phyloP scores from a whole-genome alignment of 2,888 invertebrate species.

The Idaea biselata region DNA sequence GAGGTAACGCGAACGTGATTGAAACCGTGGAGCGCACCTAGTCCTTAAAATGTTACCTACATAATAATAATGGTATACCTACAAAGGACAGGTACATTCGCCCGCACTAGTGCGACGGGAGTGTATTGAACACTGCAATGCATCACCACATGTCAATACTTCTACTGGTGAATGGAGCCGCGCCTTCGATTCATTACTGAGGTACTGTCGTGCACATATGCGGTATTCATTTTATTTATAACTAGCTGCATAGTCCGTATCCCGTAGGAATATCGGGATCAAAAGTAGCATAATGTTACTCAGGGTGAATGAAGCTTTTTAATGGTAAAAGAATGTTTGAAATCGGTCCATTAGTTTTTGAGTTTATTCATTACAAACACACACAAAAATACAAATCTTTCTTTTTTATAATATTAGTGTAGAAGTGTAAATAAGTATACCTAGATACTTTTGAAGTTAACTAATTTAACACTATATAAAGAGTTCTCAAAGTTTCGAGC shows the following conservation, averaged over 20 bases:
- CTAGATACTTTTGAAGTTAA: background rate
- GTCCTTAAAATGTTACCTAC: background rate
- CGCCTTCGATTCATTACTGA: conserved; percentile 39
- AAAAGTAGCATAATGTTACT: no score
- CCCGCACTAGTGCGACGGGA: conserved; percentile 6
- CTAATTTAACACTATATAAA: background rate
- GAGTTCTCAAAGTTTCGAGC: background rate
- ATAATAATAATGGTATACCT: background rate
- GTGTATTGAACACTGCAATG: conserved; percentile 24
- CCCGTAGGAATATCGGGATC: no score
- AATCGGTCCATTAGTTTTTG: no score
- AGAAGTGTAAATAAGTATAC: background rate
- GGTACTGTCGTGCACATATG: background rate
- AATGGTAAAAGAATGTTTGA: no score
- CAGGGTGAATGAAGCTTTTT: no score
- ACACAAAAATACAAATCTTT: no score
- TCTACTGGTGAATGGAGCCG: conserved; percentile 39
- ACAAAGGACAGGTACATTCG: conserved; percentile 16
- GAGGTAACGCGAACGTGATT: background rate
- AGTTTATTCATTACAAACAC: no score
- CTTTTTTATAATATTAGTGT: no score
- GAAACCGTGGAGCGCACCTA: background rate
- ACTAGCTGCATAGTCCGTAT: no score
- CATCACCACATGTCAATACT: conserved; percentile 24
- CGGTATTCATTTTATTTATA: no score